These are phyloP conservation scores for Phrynocephalus forsythii DNA, from an alignment of 2,797 vertebrate genomes.

Conservation along the genomic window DNA sequence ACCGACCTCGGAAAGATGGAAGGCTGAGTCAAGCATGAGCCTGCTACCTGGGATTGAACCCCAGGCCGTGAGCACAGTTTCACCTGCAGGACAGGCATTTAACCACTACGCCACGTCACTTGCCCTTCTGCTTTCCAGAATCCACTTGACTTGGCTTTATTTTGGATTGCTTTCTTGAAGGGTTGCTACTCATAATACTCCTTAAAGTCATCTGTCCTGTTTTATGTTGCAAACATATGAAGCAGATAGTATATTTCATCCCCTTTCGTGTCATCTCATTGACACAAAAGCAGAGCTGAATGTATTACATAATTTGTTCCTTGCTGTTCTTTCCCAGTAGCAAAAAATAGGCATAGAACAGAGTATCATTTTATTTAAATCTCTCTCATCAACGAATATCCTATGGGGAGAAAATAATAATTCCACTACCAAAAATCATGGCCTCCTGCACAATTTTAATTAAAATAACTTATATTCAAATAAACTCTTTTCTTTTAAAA, in stretches of 20 bases:
- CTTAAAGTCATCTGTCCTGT: not conserved
- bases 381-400: no score
- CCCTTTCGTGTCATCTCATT: not conserved
- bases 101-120: no score
- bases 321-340: not conserved
- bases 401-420: not conserved
- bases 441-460: not conserved
- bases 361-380: no score
- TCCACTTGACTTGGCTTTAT: not conserved
- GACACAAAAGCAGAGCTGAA: not conserved
- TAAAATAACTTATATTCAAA: not conserved
- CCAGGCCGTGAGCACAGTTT: no score
- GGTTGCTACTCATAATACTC: not conserved
- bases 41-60: no score
- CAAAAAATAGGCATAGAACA: no score
- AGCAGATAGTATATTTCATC: not conserved
- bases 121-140: not conserved
- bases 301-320: not conserved
- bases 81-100: no score
- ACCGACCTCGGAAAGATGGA: no score
- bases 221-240: not conserved
- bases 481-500: not conserved
- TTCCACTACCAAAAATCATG: not conserved
- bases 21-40: no score
- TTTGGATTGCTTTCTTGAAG: not conserved